Base-by-base conservation (phyloP, 2,888 invertebrate genomes). In the Ectemnius cavifrons region DNA sequence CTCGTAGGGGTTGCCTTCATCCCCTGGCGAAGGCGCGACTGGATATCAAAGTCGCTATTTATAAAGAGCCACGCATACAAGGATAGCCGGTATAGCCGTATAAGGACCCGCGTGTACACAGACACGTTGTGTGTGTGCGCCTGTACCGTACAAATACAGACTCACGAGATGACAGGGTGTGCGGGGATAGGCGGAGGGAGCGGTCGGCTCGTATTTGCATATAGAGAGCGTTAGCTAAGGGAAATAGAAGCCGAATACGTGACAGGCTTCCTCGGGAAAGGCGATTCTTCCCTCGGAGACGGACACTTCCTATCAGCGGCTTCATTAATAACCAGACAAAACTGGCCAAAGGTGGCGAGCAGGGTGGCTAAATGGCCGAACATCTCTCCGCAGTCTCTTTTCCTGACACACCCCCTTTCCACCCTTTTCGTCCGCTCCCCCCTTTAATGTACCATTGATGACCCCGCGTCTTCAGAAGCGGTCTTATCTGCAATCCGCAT, bases 201-300 rank as follows among this genome's bases (percentile, higher is more conserved):
- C 86, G 85, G 79, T 81, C 82, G 83, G 73, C 67, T 11, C 83
- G 78, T 88, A 91, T 91, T 91, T 91, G 90, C 91, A 91, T 91
- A 91, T 90, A 91, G 90, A 91, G 89, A 90, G 90, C 86, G 88
- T 89, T 85, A 89, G 88, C 89, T 89, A 88, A 89, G 89, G 90
- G 90, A 91, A 90, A 91, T 91, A 90, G 90, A 89, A 90, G 89
- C 86, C 85, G 85, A 86, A 85, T 89, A 90, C 89, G 90, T 90
- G 90, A 90, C 90, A 84, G 86, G 82, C 81, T 78, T 81, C 81
- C 85, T 85, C 85, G 77, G 84, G 77, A 82, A 83, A 86, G 37
- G 85, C 84, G 87, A 88, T 89, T 89, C 88, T 88, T 89, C 85
- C 81, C 82, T 82, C 70, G 74, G 84, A 87, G 85, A 85, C 84